A percentile compares a stretch with the other conserved stretches of the same genome.
Conservation (phyloP, 2,113 vertebrate genomes). For the Charadrius vociferus region DNA sequence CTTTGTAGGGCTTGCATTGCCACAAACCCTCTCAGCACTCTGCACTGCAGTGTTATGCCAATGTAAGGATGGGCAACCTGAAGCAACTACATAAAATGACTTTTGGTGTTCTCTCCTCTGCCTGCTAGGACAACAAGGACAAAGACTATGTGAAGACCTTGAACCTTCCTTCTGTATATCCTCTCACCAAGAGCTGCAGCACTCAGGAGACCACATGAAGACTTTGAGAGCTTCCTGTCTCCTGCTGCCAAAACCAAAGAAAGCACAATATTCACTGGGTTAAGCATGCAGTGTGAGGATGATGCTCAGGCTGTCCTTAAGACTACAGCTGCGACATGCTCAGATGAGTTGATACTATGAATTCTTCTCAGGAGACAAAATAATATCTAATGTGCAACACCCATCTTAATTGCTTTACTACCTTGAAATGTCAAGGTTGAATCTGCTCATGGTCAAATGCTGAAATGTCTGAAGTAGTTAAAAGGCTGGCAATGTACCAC, state of each 20-base stretch:
- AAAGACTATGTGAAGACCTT: background rate
- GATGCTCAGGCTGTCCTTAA: background rate
- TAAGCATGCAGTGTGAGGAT: background rate
- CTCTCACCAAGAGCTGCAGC: background rate
- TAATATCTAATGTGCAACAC: conserved; percentile 53
- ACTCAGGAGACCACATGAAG: background rate
- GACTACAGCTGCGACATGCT: background rate
- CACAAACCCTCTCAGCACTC: background rate
- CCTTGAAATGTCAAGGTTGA: conserved; percentile 58
- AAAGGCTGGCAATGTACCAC: conserved; percentile 5
- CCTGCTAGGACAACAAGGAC: background rate
- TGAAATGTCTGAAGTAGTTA: conserved; percentile 45
- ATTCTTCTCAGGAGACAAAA: conserved; percentile 69
- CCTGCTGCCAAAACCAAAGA: background rate
- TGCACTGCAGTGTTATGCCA: background rate
- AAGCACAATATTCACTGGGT: background rate
- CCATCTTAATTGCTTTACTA: conserved; percentile 59
- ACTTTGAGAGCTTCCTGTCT: background rate
- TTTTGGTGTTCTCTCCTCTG: background rate
- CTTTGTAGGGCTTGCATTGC: background rate
- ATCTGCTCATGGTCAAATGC: conserved; percentile 54
- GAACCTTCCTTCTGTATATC: background rate
- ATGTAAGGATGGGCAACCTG: background rate
- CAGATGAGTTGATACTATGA: background rate
- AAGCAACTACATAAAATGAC: background rate